Conservation (phyloP, 2,113 vertebrate species). For the Upupa epops region DNA sequence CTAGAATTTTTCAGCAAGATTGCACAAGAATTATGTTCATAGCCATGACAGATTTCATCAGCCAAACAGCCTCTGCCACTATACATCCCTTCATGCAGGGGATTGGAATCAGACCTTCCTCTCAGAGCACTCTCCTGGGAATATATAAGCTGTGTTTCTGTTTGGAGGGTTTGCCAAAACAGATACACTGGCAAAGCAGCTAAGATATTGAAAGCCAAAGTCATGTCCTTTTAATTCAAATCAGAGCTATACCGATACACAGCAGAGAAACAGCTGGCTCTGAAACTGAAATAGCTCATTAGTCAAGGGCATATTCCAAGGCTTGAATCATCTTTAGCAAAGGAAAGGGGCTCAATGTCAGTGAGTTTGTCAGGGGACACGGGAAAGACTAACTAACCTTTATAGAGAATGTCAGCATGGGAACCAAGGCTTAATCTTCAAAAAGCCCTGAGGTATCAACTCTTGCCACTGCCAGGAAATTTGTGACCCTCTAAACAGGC, state of each 20-base stretch:
- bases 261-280: constrained; percentile 15
- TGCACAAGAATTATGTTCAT: not conserved
- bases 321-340: constrained; percentile 53
- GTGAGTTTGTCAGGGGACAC: constrained; percentile 18
- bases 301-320: constrained; percentile 46
- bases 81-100: not conserved
- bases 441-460: constrained; percentile 27
- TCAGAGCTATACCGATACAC: not conserved
- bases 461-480: constrained; percentile 26
- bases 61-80: not conserved
- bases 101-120: not conserved
- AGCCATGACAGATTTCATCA: not conserved
- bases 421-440: constrained; percentile 49
- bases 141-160: not conserved
- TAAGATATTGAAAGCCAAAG: not conserved
- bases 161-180: not conserved
- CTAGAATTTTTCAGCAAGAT: not conserved
- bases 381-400: constrained; percentile 58
- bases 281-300: constrained; percentile 52
- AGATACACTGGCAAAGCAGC: not conserved
- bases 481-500: not conserved
- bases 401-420: constrained; percentile 40
- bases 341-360: constrained; percentile 27
- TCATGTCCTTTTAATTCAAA: not conserved
- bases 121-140: not conserved